Conservation (phyloP, 2,113 vertebrate species). For the Junco hyemalis region DNA sequence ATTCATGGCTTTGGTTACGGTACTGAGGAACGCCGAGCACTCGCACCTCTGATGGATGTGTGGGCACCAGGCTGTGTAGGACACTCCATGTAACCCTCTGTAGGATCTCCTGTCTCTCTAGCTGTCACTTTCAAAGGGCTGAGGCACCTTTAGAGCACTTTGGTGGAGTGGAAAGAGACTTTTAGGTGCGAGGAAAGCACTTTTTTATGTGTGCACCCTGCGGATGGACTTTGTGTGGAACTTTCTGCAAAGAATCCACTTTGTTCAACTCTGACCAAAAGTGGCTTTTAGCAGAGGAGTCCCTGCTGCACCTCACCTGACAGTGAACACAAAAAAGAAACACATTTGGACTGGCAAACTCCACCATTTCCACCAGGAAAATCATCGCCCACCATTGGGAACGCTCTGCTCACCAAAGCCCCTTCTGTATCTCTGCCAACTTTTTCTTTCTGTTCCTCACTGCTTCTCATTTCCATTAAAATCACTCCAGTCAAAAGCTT, state of each 20-base stretch:
- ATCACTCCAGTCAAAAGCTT: neutral
- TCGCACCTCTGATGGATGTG: fast-evolving
- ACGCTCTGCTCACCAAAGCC: neutral
- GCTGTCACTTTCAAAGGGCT: neutral
- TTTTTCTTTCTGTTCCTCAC: neutral
- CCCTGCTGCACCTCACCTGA: neutral
- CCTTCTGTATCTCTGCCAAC: neutral
- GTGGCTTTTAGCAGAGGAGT: neutral
- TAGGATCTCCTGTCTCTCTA: neutral
- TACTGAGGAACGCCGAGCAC: fast-evolving
- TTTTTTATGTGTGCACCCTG: neutral
- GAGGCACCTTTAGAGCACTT: neutral
- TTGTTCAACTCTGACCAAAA: neutral
- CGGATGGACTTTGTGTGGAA: neutral
- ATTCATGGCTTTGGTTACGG: neutral
- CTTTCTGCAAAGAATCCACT: neutral
- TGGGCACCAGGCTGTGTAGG: neutral
- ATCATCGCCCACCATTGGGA: fast-evolving
- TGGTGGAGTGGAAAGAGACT: neutral
- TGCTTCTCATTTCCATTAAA: neutral
- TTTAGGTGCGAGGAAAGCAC: neutral
- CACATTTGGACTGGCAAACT: neutral
- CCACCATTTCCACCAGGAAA: neutral
- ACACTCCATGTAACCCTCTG: neutral
- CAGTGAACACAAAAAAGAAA: neutral